phyloP scores from a whole-genome alignment of 2,113 vertebrate genomes.

The Nothocercus nigrocapillus region DNA sequence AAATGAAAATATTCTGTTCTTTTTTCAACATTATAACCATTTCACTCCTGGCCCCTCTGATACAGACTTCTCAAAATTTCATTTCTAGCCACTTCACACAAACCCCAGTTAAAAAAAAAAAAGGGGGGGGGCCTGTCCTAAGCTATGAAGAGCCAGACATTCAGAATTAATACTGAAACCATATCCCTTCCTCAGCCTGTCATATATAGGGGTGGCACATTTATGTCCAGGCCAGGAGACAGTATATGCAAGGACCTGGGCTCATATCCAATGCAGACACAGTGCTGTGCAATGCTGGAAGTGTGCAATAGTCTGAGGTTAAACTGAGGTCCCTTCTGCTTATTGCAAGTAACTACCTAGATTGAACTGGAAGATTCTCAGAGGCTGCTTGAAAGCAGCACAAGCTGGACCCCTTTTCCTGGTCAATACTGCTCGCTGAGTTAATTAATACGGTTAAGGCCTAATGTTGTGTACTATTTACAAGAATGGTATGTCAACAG shows the following conservation, averaged over 20 bases:
- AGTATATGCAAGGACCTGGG: neutral
- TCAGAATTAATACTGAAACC: constrained; percentile 24
- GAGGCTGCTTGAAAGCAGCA: neutral
- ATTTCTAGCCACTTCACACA: neutral
- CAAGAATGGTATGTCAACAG: neutral
- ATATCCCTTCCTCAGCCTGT: neutral
- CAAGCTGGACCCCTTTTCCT: neutral
- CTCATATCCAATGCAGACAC: neutral
- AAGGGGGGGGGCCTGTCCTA: neutral
- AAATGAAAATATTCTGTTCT: neutral
- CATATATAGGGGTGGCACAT: neutral
- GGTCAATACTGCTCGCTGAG: neutral
- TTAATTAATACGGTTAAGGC: neutral
- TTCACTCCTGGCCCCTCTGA: neutral
- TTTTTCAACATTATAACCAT: neutral
- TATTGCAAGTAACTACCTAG: neutral
- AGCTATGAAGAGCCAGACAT: constrained; percentile 28
- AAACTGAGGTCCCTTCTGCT: neutral
- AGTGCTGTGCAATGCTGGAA: neutral
- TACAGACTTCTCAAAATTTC: neutral
- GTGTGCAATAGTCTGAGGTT: neutral
- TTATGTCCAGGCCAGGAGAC: neutral
- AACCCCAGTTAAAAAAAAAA: constrained; percentile 26
- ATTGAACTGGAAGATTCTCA: neutral
- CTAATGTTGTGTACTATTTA: neutral